Evolutionary conservation across 2,888 invertebrate genomes (phyloP).

Genomic region (Nipponacmea schrenckii): DNA sequence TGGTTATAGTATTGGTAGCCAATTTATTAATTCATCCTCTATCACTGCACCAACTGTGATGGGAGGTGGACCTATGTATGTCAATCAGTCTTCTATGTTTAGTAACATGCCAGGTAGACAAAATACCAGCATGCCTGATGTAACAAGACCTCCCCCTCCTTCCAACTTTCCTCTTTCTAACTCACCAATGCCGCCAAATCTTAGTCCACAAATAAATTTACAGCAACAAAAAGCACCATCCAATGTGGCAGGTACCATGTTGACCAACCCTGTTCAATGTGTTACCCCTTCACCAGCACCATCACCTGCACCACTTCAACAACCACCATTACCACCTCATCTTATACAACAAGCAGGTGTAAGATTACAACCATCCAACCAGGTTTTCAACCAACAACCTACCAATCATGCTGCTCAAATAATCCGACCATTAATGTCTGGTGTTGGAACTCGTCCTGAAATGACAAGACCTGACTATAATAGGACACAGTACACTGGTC

Average conservation of each 20-base stretch:
- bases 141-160: slow-evolving; percentile 5
- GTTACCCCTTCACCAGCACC: not conserved
- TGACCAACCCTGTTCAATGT: not conserved
- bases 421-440: not conserved
- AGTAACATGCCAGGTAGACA: not conserved
- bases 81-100: not conserved
- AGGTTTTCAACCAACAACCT: not conserved
- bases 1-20: not conserved
- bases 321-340: not conserved
- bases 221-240: not conserved
- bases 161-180: not conserved
- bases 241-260: not conserved
- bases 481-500: not conserved
- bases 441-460: too few species aligned
- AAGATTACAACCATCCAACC: not conserved
- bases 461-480: not conserved
- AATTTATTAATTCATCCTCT: too few species aligned
- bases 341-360: not conserved
- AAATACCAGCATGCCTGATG: not conserved
- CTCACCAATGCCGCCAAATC: slow-evolving; percentile 7
- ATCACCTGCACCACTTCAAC: slow-evolving; percentile 6
- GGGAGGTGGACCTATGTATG: not conserved
- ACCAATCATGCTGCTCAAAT: not conserved
- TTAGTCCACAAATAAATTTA: not conserved
- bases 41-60: not conserved